phyloP scores from a whole-genome alignment of 1,140 invertebrate species.

The Philaenus spumarius region DNA sequence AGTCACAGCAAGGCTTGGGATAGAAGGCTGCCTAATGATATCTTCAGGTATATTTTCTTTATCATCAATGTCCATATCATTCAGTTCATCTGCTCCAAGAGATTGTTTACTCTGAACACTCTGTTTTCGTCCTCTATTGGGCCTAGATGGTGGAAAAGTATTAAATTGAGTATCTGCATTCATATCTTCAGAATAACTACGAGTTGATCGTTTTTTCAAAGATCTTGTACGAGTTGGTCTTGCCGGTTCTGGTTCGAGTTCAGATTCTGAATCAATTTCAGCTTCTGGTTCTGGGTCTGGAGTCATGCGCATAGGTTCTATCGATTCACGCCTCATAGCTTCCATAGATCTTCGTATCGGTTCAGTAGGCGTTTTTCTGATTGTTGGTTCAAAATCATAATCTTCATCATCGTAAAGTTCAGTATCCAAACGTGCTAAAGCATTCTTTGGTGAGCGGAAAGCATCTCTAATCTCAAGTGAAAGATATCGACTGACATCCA shows the following conservation, averaged over 20 bases:
- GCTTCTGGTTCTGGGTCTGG: slow-evolving; percentile 18
- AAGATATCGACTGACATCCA: slow-evolving; percentile 65
- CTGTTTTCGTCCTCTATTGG: slow-evolving; percentile 36
- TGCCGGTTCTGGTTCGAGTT: slow-evolving; percentile 15
- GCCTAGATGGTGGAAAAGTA: slow-evolving; percentile 38
- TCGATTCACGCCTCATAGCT: slow-evolving; percentile 2
- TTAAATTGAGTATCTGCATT: slow-evolving; percentile 29
- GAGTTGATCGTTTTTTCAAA: slow-evolving; percentile 34
- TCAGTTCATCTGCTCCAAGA: neutral
- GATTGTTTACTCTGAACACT: slow-evolving; percentile 26
- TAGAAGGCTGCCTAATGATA: slow-evolving; percentile 9
- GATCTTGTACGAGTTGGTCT: slow-evolving; percentile 30
- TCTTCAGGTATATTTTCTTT: slow-evolving; percentile 33
- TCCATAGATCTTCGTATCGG: neutral
- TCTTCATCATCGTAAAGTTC: slow-evolving; percentile 34
- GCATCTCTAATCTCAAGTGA: slow-evolving; percentile 71
- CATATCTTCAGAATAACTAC: slow-evolving; percentile 27
- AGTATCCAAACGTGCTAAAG: slow-evolving; percentile 49
- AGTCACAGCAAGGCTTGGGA: slow-evolving; percentile 15
- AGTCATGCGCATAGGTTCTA: slow-evolving; percentile 9
- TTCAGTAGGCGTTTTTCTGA: slow-evolving; percentile 18
- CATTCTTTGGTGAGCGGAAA: slow-evolving; percentile 56
- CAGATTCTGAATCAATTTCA: too few relatives aligned
- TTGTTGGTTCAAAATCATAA: slow-evolving; percentile 29
- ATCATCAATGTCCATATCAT: slow-evolving; percentile 20